phyloP scores from a whole-genome alignment of 2,888 invertebrate genomes.

The Labia minor region DNA sequence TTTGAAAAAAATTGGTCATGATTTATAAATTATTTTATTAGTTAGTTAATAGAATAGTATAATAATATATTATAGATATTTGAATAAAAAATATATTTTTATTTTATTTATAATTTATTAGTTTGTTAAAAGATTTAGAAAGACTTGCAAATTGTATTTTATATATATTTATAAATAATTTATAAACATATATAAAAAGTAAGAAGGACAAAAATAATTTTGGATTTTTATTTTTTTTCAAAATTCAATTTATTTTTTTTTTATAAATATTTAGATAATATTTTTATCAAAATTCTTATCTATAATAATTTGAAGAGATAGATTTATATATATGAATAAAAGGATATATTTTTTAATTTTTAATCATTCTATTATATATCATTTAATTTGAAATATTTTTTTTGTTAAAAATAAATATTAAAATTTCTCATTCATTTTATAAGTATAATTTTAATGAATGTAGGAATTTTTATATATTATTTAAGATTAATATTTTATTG shows the following conservation, averaged over 20 bases:
- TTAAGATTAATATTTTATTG: no score
- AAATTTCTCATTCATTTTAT: no score
- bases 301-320: background rate
- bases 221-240: background rate
- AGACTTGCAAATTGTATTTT: constrained; percentile 4
- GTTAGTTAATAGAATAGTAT: background rate
- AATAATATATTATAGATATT: background rate
- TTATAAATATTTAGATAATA: background rate
- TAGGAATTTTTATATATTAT: no score
- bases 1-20: no score
- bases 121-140: background rate
- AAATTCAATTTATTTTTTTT: background rate
- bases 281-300: background rate
- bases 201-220: constrained; percentile 9
- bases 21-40: background rate
- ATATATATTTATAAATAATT: constrained; percentile 1
- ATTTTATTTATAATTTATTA: background rate
- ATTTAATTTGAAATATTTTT: no score
- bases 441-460: no score
- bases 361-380: no score
- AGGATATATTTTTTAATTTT: no score
- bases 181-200: constrained; percentile 2
- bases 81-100: background rate
- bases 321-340: background rate
- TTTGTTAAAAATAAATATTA: no score